These are phyloP conservation scores for Xanthostigma xanthostigma DNA, from an alignment of 2,888 invertebrate genomes.

Conservation along the genomic window DNA sequence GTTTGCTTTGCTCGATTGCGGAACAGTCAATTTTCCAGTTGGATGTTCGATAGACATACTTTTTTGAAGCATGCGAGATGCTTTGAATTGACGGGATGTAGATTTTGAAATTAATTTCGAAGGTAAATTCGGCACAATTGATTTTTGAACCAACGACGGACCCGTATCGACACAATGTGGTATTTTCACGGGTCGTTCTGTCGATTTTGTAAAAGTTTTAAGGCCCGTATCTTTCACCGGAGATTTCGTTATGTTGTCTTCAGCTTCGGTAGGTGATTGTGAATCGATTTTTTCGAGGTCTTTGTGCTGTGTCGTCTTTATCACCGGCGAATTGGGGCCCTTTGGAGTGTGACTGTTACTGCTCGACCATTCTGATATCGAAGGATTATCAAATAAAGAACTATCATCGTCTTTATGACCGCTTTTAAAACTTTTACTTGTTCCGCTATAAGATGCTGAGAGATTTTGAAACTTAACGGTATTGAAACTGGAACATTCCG, in stretches of 20 bases:
- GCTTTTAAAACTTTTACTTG: conserved; percentile 38
- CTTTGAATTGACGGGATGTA: too few species aligned
- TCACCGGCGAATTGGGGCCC: conserved; percentile 18
- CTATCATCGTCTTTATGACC: conserved; percentile 66
- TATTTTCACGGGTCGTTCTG: conserved; percentile 35
- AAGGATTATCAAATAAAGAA: conserved; percentile 53
- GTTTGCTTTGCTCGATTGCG: not conserved
- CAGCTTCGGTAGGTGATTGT: conserved; percentile 11
- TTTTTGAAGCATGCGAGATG: conserved; percentile 11
- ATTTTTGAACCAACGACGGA: too few species aligned
- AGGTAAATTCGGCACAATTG: too few species aligned
- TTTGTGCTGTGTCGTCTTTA: conserved; percentile 27
- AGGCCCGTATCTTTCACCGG: conserved; percentile 16
- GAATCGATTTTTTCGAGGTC: conserved; percentile 21
- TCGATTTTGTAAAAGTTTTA: conserved; percentile 30
- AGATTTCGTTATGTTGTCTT: conserved; percentile 9
- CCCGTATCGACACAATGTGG: conserved; percentile 16
- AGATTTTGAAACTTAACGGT: conserved; percentile 68
- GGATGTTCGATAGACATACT: conserved; percentile 4
- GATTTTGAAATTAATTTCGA: too few species aligned
- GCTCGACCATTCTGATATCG: conserved; percentile 72
- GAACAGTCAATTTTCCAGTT: not conserved
- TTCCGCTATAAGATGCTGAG: conserved; percentile 47
- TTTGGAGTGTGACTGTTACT: conserved; percentile 64
- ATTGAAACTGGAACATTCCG: conserved; percentile 79